A percentile compares a stretch with the other conserved stretches of the same genome.
Conservation (phyloP, 1,140 invertebrate genomes). For the Cataglyphis hispanica region DNA sequence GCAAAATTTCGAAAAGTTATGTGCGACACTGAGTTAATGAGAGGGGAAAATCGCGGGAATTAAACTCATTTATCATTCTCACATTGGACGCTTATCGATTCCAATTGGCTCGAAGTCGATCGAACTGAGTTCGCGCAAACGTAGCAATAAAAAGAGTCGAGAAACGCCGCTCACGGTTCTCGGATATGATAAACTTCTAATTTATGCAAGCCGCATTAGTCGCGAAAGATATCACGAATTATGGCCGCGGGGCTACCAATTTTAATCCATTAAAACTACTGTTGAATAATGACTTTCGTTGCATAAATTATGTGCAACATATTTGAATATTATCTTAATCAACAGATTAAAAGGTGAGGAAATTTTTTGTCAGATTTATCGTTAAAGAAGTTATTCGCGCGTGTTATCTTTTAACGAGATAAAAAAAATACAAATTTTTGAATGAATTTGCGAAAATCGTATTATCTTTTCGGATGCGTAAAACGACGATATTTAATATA, state of each 20-base stretch:
- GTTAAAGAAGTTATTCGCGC: not conserved
- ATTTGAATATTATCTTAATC: not conserved
- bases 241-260: not conserved
- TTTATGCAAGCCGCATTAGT: conserved; percentile 61
- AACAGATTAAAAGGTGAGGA: conserved; percentile 15
- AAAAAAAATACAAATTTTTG: conserved; percentile 2
- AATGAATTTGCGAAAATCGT: not conserved
- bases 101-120: conserved; percentile 25
- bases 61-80: conserved; percentile 28
- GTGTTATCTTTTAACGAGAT: not conserved
- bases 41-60: conserved; percentile 11
- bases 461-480: conserved; percentile 12
- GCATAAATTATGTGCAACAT: conserved; percentile 37
- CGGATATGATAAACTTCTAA: conserved; percentile 58
- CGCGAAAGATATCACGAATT: conserved; percentile 41
- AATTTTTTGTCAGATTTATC: conserved; percentile 22
- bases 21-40: not conserved
- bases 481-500: conserved; percentile 21
- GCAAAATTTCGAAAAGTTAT: not conserved
- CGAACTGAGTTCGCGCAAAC: conserved; percentile 2
- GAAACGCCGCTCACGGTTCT: conserved; percentile 9
- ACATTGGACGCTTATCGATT: conserved; percentile 26
- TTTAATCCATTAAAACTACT: conserved; percentile 54
- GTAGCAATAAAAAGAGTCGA: conserved; percentile 20
- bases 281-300: conserved; percentile 54